Base-by-base conservation (phyloP, 2,113 vertebrate species). In the Dryoscopus gambensis region DNA sequence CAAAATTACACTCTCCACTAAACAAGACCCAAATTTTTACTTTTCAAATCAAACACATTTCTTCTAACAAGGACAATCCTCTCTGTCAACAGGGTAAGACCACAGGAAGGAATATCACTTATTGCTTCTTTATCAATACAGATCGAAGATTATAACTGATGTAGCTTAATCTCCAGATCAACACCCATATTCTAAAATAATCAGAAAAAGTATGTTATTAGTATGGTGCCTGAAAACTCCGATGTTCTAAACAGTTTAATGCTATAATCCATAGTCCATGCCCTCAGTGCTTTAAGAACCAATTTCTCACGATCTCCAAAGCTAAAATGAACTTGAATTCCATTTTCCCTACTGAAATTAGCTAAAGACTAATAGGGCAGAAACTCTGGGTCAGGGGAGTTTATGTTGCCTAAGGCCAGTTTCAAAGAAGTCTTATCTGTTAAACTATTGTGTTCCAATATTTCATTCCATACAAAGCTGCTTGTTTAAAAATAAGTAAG, bases 221-320 rank as follows among this genome's bases (percentile, higher is more conserved):
- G 28, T 56, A 76, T 22, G n/a, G 70, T 95, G 77, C 74, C 80
- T 74, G 42, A 94, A 94, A 96, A 95, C 77, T 47, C 50, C n/a
- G 10, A 74, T 40, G 60, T 92, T 95, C 71, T 87, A 25, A 87
- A 95, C 77, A 84, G 19, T 76, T 89, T 92, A 96, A 89, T 87
- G 84, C 65, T 82, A 24, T 96, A 96, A 96, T 93, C 95, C 93
- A 84, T 46, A 57, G 87, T 76, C 81, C 74, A 33, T 95, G 95
- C 95, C 93, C 96, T 89, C 74, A 40, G 31, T 81, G 60, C 83
- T 77, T 92, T 80, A 92, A 95, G 83, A 93, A 95, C 7, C 50
- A 85, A 94, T 69, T 97, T 96, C 96, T 97, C 96, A 96, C 57
- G 89, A 93, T 95, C 93, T 91, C 91, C 78, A 87, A 87, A 81